Percentiles rank a stretch among this genome's conserved stretches.
Conservation (phyloP, 2,113 vertebrate species). For the Clarias batrachus region DNA sequence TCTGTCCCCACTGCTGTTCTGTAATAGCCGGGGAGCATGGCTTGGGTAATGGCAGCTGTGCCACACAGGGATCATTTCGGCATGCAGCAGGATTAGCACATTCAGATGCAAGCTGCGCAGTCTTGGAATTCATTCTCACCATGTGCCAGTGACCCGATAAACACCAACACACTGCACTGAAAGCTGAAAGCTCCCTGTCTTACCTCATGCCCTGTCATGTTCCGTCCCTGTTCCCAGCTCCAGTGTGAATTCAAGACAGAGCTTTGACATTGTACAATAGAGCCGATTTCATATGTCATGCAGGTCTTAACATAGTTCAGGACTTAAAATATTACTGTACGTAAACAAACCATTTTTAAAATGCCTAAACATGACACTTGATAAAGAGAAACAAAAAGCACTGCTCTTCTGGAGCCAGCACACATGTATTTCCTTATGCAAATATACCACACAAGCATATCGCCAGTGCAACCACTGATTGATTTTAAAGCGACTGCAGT, state of each 20-base stretch:
- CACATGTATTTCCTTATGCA: conserved; percentile 8
- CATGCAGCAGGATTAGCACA: conserved; percentile 33
- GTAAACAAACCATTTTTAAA: not conserved
- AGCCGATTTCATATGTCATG: not conserved
- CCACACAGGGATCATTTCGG: conserved; percentile 27
- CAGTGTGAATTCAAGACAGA: not conserved
- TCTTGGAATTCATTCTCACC: not conserved
- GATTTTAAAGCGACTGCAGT: not conserved
- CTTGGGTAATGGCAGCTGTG: conserved; percentile 29
- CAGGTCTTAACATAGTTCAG: too few relatives aligned
- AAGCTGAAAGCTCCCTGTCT: not conserved
- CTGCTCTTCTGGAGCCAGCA: not conserved
- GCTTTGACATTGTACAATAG: not conserved
- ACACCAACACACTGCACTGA: conserved; percentile 2
- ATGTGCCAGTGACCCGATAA: conserved; percentile 8
- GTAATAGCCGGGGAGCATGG: not conserved
- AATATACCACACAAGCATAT: not conserved
- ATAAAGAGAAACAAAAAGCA: conserved; percentile 3
- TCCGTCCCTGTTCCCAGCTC: conserved; percentile 1
- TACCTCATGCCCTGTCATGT: not conserved
- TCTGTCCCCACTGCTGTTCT: conserved; percentile 1
- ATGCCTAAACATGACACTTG: not conserved
- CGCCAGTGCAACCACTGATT: not conserved
- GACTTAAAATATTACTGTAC: not conserved
- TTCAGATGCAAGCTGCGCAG: conserved; percentile 7